Conservation (phyloP, 2,113 vertebrate genomes). For the Seriola aureovittata region DNA sequence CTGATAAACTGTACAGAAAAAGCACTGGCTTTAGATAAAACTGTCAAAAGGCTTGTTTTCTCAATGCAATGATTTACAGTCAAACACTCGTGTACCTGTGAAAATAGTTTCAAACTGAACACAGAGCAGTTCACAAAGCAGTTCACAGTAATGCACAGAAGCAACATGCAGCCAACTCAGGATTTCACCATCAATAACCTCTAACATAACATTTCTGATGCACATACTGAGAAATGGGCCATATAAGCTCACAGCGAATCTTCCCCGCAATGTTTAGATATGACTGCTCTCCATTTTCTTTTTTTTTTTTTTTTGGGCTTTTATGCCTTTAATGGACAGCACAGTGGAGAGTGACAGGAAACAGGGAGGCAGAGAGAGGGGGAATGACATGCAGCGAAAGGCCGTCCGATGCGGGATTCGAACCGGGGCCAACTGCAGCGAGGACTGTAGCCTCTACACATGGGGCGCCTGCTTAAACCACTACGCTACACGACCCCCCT, state of each 20-base stretch:
- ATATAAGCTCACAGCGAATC: conserved; percentile 6
- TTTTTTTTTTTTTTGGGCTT: too few species aligned
- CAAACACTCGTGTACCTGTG: not conserved
- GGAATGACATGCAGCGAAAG: too few species aligned
- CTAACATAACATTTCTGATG: not conserved
- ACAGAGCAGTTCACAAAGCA: not conserved
- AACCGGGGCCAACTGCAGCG: too few species aligned
- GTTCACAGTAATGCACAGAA: not conserved
- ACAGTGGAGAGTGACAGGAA: too few species aligned
- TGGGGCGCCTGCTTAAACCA: too few species aligned
- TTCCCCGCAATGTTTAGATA: conserved; percentile 30
- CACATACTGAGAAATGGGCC: not conserved
- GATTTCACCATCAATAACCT: conserved; percentile 11
- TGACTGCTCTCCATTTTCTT: conserved; percentile 61
- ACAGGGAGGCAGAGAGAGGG: too few species aligned
- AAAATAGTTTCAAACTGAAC: not conserved
- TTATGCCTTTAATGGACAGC: too few species aligned
- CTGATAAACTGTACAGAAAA: not conserved
- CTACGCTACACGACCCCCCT: too few species aligned
- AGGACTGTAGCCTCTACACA: too few species aligned
- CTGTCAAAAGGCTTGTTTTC: not conserved
- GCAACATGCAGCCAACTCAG: not conserved
- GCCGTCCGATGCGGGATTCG: too few species aligned
- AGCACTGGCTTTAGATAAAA: not conserved
- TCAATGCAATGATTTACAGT: not conserved